Evolutionary conservation across 2,797 vertebrate genomes (phyloP).

Genomic region (Clarias pachynema): DNA sequence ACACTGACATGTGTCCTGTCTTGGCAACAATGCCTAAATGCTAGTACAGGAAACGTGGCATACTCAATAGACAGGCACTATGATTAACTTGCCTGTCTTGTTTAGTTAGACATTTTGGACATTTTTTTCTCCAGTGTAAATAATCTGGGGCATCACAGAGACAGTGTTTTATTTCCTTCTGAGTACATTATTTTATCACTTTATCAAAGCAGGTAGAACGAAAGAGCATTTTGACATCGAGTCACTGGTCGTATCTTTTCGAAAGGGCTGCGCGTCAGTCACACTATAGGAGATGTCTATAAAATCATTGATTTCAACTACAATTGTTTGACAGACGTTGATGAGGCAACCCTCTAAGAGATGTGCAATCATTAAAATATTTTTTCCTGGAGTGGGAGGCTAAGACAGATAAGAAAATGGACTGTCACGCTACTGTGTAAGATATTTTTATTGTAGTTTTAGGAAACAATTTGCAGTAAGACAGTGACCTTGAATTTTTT

Average conservation of each 20-base stretch:
- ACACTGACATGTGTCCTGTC: background rate
- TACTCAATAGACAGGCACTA: slow-evolving; percentile 1
- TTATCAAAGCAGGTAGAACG: background rate
- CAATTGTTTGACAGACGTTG: background rate
- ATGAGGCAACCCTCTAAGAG: slow-evolving; percentile 36
- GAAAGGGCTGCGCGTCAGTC: slow-evolving; percentile 31
- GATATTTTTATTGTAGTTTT: background rate
- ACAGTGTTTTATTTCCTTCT: background rate
- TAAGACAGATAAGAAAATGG: slow-evolving; percentile 19
- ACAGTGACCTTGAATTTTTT: background rate
- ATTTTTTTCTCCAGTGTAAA: background rate
- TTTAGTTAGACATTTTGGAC: background rate
- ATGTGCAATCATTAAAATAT: slow-evolving; percentile 43
- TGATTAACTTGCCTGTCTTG: background rate
- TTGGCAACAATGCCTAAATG: background rate
- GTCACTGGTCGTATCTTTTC: background rate
- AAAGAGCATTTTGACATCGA: background rate
- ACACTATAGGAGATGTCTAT: slow-evolving; percentile 20
- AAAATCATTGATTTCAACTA: slow-evolving; percentile 18
- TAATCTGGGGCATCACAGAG: background rate
- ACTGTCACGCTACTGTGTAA: background rate
- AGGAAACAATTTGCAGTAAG: background rate
- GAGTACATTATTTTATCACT: background rate
- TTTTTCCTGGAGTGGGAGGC: background rate
- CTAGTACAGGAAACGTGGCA: too few relatives aligned